Evolutionary conservation across 2,888 invertebrate genomes (phyloP).

Genomic region (Mesochorus sp.): DNA sequence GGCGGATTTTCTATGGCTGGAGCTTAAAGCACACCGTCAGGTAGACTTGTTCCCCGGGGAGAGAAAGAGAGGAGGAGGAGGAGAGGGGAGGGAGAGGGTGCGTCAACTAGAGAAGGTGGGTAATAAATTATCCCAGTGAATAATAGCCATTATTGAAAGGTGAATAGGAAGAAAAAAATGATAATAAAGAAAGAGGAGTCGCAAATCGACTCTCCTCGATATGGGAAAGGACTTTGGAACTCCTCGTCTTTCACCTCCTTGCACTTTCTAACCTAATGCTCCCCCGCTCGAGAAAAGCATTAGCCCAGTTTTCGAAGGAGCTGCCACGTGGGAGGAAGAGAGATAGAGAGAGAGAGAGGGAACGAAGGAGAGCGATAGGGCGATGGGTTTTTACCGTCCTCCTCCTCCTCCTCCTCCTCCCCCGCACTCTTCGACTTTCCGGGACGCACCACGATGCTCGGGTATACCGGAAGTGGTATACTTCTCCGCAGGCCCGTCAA

Average conservation of each 20-base stretch:
- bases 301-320: constrained; percentile 72
- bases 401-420: not conserved
- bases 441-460: constrained; percentile 11
- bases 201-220: not conserved
- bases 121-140: constrained; percentile 72
- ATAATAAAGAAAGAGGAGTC: not conserved
- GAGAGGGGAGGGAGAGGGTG: not conserved
- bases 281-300: constrained; percentile 64
- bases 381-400: constrained; percentile 12
- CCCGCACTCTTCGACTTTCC: constrained; percentile 34
- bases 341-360: not conserved
- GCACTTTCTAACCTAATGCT: constrained; percentile 19
- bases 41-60: constrained; percentile 43
- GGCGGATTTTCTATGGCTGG: constrained; percentile 43
- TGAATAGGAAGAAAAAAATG: not conserved
- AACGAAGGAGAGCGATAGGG: constrained; percentile 5
- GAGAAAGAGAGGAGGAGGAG: constrained; percentile 23
- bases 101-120: constrained; percentile 19
- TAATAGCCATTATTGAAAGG: constrained; percentile 74
- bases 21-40: constrained; percentile 47
- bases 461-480: constrained; percentile 40
- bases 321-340: constrained; percentile 11
- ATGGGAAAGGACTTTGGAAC: constrained; percentile 69
- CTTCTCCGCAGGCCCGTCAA: constrained; percentile 50
- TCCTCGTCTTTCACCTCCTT: constrained; percentile 48